Conservation (phyloP, 2,113 vertebrate genomes). For the Upupa epops region DNA sequence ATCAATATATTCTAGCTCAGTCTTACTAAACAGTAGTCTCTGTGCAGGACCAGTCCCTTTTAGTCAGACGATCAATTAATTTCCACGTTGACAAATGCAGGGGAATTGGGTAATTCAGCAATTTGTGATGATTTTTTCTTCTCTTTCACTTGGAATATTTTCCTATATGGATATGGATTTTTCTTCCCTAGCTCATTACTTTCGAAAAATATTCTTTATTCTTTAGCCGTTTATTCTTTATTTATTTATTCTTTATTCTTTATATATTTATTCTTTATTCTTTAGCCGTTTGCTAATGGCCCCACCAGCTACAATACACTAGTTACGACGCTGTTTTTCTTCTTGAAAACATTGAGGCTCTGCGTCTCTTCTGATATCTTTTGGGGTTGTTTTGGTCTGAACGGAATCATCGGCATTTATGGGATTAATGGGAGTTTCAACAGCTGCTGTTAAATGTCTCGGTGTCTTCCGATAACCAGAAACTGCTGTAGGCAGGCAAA, state of each 20-base stretch:
- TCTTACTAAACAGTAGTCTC: neutral
- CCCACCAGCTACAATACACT: neutral
- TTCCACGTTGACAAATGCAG: neutral
- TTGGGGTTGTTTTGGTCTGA: neutral
- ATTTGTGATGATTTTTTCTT: neutral
- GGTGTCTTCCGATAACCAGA: neutral
- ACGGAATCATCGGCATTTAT: neutral
- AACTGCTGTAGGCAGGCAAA: neutral
- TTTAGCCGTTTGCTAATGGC: neutral
- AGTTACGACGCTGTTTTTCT: neutral
- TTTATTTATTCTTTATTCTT: no score
- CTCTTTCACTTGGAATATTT: neutral
- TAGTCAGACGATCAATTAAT: neutral
- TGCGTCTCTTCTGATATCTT: neutral
- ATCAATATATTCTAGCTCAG: neutral
- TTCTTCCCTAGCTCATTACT: neutral
- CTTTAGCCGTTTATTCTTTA: no score
- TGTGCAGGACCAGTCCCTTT: neutral
- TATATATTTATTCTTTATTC: no score
- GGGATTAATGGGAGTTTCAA: neutral
- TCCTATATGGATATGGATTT: neutral
- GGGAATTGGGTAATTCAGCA: neutral
- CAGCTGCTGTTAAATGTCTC: neutral
- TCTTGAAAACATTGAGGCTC: neutral
- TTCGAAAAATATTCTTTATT: neutral